phyloP scores from a whole-genome alignment of 2,888 invertebrate genomes.

The Choristoneura rosaceana region DNA sequence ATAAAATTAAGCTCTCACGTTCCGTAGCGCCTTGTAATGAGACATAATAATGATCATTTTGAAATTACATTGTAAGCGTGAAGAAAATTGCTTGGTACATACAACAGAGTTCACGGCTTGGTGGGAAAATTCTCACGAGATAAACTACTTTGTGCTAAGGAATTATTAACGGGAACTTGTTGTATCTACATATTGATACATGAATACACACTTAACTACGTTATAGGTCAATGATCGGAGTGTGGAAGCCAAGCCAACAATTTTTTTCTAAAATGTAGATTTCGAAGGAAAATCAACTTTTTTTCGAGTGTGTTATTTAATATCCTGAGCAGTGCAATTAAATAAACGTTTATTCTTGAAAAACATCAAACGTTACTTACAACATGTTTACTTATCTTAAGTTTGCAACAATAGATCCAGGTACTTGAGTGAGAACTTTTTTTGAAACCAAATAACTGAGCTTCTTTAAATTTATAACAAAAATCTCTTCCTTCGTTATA shows the following conservation, averaged over 20 bases:
- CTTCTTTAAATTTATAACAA: not conserved
- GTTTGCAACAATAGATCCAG: too few relatives aligned
- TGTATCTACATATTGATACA: conserved; percentile 25
- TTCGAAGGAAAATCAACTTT: not conserved
- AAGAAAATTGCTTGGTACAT: conserved; percentile 47
- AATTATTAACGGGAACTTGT: conserved; percentile 46
- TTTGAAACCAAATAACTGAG: not conserved
- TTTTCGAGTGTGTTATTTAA: not conserved
- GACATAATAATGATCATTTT: conserved; percentile 48
- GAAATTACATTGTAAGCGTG: conserved; percentile 48
- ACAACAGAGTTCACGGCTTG: conserved; percentile 46
- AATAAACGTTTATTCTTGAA: too few relatives aligned
- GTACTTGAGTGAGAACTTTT: too few relatives aligned
- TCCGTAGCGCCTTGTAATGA: conserved; percentile 40
- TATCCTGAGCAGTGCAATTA: too few relatives aligned
- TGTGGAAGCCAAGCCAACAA: not conserved
- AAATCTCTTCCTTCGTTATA: conserved; percentile 42
- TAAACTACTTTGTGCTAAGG: conserved; percentile 28
- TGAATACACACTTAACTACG: conserved; percentile 13
- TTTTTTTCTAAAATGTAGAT: not conserved
- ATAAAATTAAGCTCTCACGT: conserved; percentile 40
- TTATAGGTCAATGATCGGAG: conserved; percentile 30
- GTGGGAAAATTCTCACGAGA: conserved; percentile 50
- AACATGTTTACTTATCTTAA: too few relatives aligned
- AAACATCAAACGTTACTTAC: too few relatives aligned